Percentiles rank a stretch among this genome's conserved stretches.
Conservation (phyloP, 2,888 invertebrate species). For the Phortica magna region DNA sequence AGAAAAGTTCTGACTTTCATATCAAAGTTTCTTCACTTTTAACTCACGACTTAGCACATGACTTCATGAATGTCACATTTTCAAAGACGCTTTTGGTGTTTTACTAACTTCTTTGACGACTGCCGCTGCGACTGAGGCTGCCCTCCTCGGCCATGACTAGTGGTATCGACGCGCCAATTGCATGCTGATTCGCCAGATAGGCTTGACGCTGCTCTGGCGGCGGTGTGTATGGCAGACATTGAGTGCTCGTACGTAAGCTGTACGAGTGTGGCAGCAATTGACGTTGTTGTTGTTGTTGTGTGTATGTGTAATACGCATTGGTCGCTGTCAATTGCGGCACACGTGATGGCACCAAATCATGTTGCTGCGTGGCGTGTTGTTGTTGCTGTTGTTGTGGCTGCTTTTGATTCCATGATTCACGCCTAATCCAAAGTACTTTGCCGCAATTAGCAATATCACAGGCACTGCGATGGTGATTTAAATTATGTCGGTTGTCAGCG, state of each 20-base stretch:
- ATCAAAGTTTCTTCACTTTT: too few relatives aligned
- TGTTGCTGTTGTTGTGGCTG: slow-evolving; percentile 32
- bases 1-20: too few relatives aligned
- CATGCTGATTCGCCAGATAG: slow-evolving; percentile 75
- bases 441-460: slow-evolving; percentile 76
- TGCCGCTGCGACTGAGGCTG: slow-evolving; percentile 75
- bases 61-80: too few relatives aligned
- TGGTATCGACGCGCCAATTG: slow-evolving; percentile 81
- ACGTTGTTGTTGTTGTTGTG: slow-evolving; percentile 11
- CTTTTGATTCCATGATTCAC: slow-evolving; percentile 48
- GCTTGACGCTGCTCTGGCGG: slow-evolving; percentile 70
- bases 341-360: slow-evolving; percentile 46
- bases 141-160: slow-evolving; percentile 81
- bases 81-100: slow-evolving; percentile 27
- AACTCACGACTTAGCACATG: too few relatives aligned
- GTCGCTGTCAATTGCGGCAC: slow-evolving; percentile 41
- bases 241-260: slow-evolving; percentile 68
- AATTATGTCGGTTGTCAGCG: slow-evolving; percentile 14
- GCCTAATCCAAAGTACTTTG: slow-evolving; percentile 75
- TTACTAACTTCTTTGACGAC: slow-evolving; percentile 84
- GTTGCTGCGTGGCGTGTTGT: slow-evolving; percentile 22
- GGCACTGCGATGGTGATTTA: slow-evolving; percentile 52
- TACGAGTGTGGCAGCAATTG: slow-evolving; percentile 13
- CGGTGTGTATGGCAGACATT: slow-evolving; percentile 75
- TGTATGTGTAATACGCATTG: neutral